Evolutionary conservation across 2,888 invertebrate genomes (phyloP).

Genomic region (Schizotus pectinicornis): DNA sequence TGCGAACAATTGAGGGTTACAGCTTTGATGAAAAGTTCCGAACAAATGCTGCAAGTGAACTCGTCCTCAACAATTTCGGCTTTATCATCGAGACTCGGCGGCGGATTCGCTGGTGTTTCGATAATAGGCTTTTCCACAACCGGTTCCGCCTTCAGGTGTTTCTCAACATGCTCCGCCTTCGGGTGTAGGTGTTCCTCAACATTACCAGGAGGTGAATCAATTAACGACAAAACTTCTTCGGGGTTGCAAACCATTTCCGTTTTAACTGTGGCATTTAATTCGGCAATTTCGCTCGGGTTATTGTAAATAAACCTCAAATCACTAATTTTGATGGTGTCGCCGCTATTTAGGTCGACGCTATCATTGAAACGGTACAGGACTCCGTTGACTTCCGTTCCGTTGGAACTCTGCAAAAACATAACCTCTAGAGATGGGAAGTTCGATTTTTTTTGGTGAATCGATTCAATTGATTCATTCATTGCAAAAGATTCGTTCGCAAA

Average conservation of each 20-base stretch:
- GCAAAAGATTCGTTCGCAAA: too few relatives aligned
- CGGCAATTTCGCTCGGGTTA: neutral
- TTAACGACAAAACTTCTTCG: too few relatives aligned
- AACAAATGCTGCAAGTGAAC: slow-evolving; percentile 77
- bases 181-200: too few relatives aligned
- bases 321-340: slow-evolving; percentile 31
- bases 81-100: neutral
- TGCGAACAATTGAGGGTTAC: slow-evolving; percentile 76
- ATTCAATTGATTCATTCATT: too few relatives aligned
- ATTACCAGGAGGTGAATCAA: too few relatives aligned
- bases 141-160: neutral
- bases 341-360: slow-evolving; percentile 28
- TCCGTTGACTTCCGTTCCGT: slow-evolving; percentile 39
- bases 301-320: slow-evolving; percentile 17
- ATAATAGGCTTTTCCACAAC: neutral
- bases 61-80: slow-evolving; percentile 66
- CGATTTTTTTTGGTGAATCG: too few relatives aligned
- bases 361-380: slow-evolving; percentile 20
- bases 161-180: neutral
- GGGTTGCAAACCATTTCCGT: too few relatives aligned
- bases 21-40: slow-evolving; percentile 74
- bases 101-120: neutral
- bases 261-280: too few relatives aligned
- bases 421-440: neutral
- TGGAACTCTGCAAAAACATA: slow-evolving; percentile 36